A percentile compares a stretch with the other conserved stretches of the same genome.
These are phyloP conservation scores for Microplitis mediator DNA, from an alignment of 1,140 invertebrate genomes.

Conservation along the genomic window DNA sequence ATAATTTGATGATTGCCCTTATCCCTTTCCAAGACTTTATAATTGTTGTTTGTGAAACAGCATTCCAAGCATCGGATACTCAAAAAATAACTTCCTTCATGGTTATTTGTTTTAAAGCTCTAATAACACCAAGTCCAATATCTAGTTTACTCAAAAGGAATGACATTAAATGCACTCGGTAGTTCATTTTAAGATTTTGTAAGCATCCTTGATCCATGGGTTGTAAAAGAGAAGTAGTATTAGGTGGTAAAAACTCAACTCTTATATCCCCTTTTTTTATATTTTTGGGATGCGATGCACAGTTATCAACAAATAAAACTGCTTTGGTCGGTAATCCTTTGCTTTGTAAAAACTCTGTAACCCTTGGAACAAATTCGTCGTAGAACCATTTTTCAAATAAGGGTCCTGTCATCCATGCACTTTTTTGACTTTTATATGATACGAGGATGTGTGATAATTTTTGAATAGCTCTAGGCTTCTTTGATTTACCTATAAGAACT, in stretches of 20 bases:
- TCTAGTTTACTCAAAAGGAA: neutral
- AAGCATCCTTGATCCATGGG: constrained; percentile 24
- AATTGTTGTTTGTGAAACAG: neutral
- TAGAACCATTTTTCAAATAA: constrained; percentile 52
- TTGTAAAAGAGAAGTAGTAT: constrained; percentile 18
- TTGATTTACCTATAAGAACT: constrained; percentile 43
- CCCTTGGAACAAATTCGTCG: constrained; percentile 42
- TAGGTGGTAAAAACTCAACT: constrained; percentile 32
- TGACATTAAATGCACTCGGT: neutral
- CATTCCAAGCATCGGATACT: neutral
- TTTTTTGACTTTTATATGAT: constrained; percentile 44
- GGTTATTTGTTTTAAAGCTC: neutral
- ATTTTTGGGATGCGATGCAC: constrained; percentile 34
- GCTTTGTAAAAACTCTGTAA: constrained; percentile 37
- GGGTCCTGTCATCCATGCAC: constrained; percentile 47
- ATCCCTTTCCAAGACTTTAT: constrained; percentile 5
- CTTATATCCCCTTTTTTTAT: constrained; percentile 21
- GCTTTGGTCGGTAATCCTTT: constrained; percentile 47
- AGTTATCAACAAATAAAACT: constrained; percentile 55
- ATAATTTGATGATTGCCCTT: neutral
- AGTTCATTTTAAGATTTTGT: constrained; percentile 20
- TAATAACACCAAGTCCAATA: neutral
- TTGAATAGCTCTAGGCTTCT: constrained; percentile 44
- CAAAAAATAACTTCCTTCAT: constrained; percentile 7
- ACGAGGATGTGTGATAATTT: constrained; percentile 38